Conservation (phyloP, 2,113 vertebrate genomes). For the Oplegnathus fasciatus region DNA sequence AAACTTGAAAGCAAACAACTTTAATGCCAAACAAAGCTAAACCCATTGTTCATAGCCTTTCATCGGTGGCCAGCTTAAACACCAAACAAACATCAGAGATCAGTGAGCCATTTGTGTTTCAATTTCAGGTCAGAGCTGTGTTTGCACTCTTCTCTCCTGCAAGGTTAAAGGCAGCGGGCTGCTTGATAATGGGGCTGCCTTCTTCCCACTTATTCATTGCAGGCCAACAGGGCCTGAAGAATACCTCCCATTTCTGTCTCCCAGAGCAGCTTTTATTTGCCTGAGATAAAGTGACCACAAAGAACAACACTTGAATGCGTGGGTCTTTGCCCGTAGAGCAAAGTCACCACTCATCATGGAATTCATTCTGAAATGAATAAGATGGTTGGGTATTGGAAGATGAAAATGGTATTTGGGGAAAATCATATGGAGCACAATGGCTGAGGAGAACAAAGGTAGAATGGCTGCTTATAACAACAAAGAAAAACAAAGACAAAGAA, state of each 20-base stretch:
- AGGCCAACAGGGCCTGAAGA: not conserved
- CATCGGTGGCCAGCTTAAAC: no score
- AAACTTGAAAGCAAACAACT: no score
- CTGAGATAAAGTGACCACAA: not conserved
- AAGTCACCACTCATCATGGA: not conserved
- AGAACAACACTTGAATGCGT: not conserved
- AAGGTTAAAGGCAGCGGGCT: not conserved
- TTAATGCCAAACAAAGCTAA: no score
- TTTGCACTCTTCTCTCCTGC: not conserved
- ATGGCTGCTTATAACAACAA: not conserved
- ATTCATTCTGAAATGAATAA: not conserved
- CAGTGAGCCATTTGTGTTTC: not conserved
- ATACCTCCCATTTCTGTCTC: conserved; percentile 1
- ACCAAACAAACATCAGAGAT: not conserved
- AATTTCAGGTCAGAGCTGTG: not conserved
- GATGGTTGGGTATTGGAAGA: not conserved
- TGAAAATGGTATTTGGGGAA: not conserved
- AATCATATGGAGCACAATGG: not conserved
- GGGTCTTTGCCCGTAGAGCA: not conserved
- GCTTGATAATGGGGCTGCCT: not conserved
- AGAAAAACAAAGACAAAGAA: not conserved
- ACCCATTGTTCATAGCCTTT: no score
- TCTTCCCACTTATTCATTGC: conserved; percentile 7
- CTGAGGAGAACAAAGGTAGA: conserved; percentile 9
- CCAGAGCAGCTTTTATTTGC: not conserved